Base-by-base conservation (phyloP, 2,113 vertebrate genomes). In the Pteruthius melanotis region DNA sequence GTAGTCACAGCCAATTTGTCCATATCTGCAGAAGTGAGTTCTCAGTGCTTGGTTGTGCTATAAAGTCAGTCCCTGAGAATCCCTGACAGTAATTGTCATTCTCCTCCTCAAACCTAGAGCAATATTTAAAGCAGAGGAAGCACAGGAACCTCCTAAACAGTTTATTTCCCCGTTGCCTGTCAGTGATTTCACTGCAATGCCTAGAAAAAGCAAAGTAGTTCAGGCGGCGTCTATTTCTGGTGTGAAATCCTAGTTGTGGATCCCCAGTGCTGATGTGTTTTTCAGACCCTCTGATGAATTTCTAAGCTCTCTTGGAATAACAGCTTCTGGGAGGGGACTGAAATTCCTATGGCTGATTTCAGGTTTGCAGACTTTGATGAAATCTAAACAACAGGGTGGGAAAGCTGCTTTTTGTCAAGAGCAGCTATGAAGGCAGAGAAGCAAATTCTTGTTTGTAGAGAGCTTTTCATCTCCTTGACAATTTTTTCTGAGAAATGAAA, bases 191-290 rank as follows among this genome's bases (percentile, higher is more conserved):
- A 61, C 65, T 88, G 93, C 77, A 92, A 87, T 93, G 64, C 86
- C 90, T 94, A 90, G 88, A 91, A 92, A 95, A 86, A 94, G 89
- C 68, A 87, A 96, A 90, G 83, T 66, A 44, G 75, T 85, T 97
- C 76, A 95, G 93, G 52, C 10, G 2, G 61, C 52, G 71, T 71
- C 84, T 90, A 82, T 97, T 97, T 96, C 89, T 97, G 75, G 72
- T 61, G 14, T 93, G 93, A 96, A 95, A 94, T 72, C 60, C 65
- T 84, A 60, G 71, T 90, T 90, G 87, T 94, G 78, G 95, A 94
- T 96, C 92, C 89, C 60, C 68, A 56, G 83, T 47, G 28, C 93
- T 92, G 77, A 91, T 95, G 27, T 93, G n/a, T 94, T 95, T 97
- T 96, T 94, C 89, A 93, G 92, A 93, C 54, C 37, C 65, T 83